phyloP scores from a whole-genome alignment of 2,888 invertebrate genomes.

The Protodeltote pygarga region DNA sequence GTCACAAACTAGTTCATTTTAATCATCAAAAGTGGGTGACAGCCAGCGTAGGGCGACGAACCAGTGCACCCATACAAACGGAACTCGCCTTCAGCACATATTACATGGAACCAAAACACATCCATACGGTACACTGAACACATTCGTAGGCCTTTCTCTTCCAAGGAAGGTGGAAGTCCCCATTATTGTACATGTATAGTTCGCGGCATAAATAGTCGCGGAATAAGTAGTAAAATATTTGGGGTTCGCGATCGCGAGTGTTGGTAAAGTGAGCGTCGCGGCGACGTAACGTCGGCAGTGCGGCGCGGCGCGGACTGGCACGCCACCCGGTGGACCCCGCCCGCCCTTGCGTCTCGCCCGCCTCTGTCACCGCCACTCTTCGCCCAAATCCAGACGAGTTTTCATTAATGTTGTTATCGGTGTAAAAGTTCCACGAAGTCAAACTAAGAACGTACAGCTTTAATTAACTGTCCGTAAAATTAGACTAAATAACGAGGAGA shows the following conservation, averaged over 20 bases:
- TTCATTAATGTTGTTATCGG: slow-evolving; percentile 86
- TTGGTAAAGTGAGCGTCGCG: slow-evolving; percentile 44
- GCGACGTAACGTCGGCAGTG: slow-evolving; percentile 68
- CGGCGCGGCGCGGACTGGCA: slow-evolving; percentile 75
- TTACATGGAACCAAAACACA: slow-evolving; percentile 65
- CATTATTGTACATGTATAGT: slow-evolving; percentile 54
- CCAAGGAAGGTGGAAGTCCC: slow-evolving; percentile 47
- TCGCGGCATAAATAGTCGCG: slow-evolving; percentile 54
- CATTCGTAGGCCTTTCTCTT: slow-evolving; percentile 52
- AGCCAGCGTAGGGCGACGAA: slow-evolving; percentile 68
- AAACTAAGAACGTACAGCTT: slow-evolving; percentile 76
- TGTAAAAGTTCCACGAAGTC: slow-evolving; percentile 81
- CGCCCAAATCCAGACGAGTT: slow-evolving; percentile 82
- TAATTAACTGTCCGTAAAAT: slow-evolving; percentile 84
- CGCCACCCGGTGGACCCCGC: slow-evolving; percentile 66
- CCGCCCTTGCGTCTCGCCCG: slow-evolving; percentile 64
- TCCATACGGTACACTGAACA: slow-evolving; percentile 70
- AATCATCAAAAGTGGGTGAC: slow-evolving; percentile 74
- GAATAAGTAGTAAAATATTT: slow-evolving; percentile 46
- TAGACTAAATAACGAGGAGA: slow-evolving; percentile 67
- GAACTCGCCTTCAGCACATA: slow-evolving; percentile 67
- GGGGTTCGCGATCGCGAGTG: slow-evolving; percentile 62
- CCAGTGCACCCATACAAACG: slow-evolving; percentile 78
- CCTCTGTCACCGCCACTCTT: slow-evolving; percentile 77
- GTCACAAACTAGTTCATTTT: slow-evolving; percentile 62